Evolutionary conservation across 2,888 invertebrate species (phyloP).

Genomic region (Parnassius apollo): DNA sequence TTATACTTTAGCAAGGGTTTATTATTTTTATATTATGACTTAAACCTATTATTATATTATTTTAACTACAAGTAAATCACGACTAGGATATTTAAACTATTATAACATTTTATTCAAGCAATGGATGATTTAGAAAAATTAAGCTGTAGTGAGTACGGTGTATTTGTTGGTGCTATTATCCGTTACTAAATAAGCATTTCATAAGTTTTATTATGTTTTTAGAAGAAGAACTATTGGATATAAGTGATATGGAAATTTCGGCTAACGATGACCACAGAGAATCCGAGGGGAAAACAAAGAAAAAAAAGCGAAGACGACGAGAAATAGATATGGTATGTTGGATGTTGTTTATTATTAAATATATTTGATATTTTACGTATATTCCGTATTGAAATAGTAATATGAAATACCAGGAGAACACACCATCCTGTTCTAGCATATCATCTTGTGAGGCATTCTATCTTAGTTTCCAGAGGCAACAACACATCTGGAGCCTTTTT

Average conservation of each 20-base stretch:
- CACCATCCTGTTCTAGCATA: too few species aligned
- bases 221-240: constrained; percentile 69
- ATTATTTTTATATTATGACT: too few species aligned
- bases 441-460: too few species aligned
- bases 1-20: too few species aligned
- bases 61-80: not conserved
- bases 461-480: too few species aligned
- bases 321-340: constrained; percentile 68
- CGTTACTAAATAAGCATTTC: too few species aligned
- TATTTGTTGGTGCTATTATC: not conserved
- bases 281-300: constrained; percentile 62
- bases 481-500: too few species aligned
- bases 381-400: too few species aligned
- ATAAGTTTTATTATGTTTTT: constrained; percentile 20
- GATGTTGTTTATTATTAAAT: too few species aligned
- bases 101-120: constrained; percentile 8
- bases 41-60: not conserved
- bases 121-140: constrained; percentile 70
- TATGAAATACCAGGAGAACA: too few species aligned
- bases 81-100: not conserved
- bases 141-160: constrained; percentile 65
- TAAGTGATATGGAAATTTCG: constrained; percentile 71
- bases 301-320: constrained; percentile 65
- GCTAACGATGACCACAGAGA: constrained; percentile 66
- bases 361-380: too few species aligned